Base-by-base conservation (phyloP, 2,888 invertebrate species). In the Tenthredo amoena region DNA sequence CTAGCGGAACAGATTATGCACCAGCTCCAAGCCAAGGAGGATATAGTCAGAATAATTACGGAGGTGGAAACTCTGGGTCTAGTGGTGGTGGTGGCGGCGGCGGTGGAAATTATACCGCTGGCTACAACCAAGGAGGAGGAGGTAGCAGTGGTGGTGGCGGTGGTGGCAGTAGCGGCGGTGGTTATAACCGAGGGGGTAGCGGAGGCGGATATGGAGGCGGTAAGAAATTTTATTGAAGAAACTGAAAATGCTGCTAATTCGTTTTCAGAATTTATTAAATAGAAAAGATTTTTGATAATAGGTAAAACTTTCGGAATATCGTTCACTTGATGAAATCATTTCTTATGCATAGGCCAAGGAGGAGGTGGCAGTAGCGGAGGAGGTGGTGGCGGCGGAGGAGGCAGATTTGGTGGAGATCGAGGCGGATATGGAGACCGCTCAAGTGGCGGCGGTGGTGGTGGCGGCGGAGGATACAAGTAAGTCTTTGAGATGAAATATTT, bases 61-160 rank as follows among this genome's bases (percentile, higher is more conserved):
- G 91, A 4, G 86, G 88, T 26, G 85, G 86, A 85, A 83, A 85
- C 7, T 82, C 82, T 0, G 85, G 85, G 26, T 68, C 65, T 21
- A 84, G 26, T 26, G 26, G 26, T 26, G 26, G 26, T 21, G 47
- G 65, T 21, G 85, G 84, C 10, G 58, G 72, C 7, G 62, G 84
- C 5, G 62, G 72, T 18, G 62, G 62, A 26, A 77, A 68, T 62
- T 84, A 86, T 76, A 88, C 94, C 92, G 89, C 95, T 93, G 89
- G 93, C 90, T 94, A 95, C 77, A 92, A 92, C 91, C 91, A 95
- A 50, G 92, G 91, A 86, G 95, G 91, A 92, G 92, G 95, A 94
- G 88, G 95, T 34, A 87, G 90, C 40, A 88, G 86, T 87, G 94
- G 94, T 83, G 94, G 94, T 74, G 90, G 95, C 86, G 94, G 94